phyloP scores from a whole-genome alignment of 2,888 invertebrate genomes.

The Alsophila aescularia region DNA sequence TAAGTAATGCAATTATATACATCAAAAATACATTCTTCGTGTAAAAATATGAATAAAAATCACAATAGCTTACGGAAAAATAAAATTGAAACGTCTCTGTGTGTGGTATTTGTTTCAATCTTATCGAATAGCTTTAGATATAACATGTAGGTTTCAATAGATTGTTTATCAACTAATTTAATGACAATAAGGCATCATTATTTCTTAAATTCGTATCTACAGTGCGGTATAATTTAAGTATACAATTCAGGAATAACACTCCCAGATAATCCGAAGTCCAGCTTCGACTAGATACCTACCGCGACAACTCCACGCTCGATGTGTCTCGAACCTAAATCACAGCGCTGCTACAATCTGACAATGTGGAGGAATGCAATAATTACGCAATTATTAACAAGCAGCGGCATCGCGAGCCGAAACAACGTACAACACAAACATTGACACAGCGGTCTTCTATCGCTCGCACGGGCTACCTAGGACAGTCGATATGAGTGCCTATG shows the following conservation, averaged over 20 bases:
- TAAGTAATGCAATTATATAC: slow-evolving; percentile 6
- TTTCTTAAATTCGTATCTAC: slow-evolving; percentile 17
- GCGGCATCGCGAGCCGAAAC: slow-evolving; percentile 44
- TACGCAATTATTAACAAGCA: slow-evolving; percentile 26
- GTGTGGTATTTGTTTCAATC: slow-evolving; percentile 13
- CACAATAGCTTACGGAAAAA: slow-evolving; percentile 8
- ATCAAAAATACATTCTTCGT: not conserved
- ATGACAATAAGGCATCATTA: slow-evolving; percentile 23
- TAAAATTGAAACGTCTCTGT: slow-evolving; percentile 1
- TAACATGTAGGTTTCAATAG: slow-evolving; percentile 4
- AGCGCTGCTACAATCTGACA: slow-evolving; percentile 20
- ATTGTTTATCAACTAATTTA: slow-evolving; percentile 28
- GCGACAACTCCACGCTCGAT: not conserved
- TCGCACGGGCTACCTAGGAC: not conserved
- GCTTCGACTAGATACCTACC: slow-evolving; percentile 47
- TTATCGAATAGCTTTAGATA: slow-evolving; percentile 23
- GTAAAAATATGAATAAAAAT: slow-evolving; percentile 1
- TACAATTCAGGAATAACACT: slow-evolving; percentile 40
- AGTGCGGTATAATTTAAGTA: slow-evolving; percentile 33
- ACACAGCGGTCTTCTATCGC: not conserved
- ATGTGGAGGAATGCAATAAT: slow-evolving; percentile 52
- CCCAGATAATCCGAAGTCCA: slow-evolving; percentile 49
- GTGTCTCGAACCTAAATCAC: slow-evolving; percentile 3
- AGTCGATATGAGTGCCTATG: too few relatives aligned
- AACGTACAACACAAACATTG: slow-evolving; percentile 41